Evolutionary conservation across 2,888 invertebrate species (phyloP).

Genomic region (Rhynchonema sp.): DNA sequence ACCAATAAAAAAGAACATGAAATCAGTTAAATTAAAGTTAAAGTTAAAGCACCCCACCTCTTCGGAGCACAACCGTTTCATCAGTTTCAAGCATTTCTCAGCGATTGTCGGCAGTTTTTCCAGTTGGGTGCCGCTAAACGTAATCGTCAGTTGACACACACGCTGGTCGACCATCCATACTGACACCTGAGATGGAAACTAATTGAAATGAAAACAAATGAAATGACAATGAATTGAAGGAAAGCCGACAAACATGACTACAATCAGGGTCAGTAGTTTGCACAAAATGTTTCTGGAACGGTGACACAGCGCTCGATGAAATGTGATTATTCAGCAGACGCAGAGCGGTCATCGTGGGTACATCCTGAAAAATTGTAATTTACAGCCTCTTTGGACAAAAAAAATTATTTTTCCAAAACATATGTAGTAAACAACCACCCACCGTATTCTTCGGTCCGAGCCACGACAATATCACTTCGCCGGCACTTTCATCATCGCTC

Average conservation of each 20-base stretch:
- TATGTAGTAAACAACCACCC: too few species aligned
- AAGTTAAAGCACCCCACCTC: too few species aligned
- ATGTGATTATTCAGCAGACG: slow-evolving; percentile 55
- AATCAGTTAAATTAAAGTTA: too few species aligned
- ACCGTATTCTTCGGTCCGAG: slow-evolving; percentile 46
- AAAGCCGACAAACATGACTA: slow-evolving; percentile 46
- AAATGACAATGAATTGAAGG: too few species aligned
- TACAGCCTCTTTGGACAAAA: too few species aligned
- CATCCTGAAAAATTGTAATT: too few species aligned
- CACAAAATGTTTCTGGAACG: slow-evolving; percentile 58
- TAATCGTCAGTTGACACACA: slow-evolving; percentile 33
- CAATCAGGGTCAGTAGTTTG: slow-evolving; percentile 61
- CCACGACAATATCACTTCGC: slow-evolving; percentile 56
- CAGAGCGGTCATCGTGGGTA: slow-evolving; percentile 41
- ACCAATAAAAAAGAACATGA: too few species aligned
- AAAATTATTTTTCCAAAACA: too few species aligned
- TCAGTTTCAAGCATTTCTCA: slow-evolving; percentile 35
- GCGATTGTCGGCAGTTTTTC: slow-evolving; percentile 45
- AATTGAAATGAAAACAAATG: too few species aligned
- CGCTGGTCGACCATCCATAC: slow-evolving; percentile 55
- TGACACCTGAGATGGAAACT: slow-evolving; percentile 46
- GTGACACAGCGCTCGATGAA: slow-evolving; percentile 60
- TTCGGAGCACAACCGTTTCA: not conserved
- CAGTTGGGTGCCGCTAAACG: slow-evolving; percentile 54
- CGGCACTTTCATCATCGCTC: slow-evolving; percentile 51